Evolutionary conservation across 2,797 vertebrate genomes (phyloP), one percentile per base, ranked within the genome.

Genomic region (Phyllotis vaccarum): DNA sequence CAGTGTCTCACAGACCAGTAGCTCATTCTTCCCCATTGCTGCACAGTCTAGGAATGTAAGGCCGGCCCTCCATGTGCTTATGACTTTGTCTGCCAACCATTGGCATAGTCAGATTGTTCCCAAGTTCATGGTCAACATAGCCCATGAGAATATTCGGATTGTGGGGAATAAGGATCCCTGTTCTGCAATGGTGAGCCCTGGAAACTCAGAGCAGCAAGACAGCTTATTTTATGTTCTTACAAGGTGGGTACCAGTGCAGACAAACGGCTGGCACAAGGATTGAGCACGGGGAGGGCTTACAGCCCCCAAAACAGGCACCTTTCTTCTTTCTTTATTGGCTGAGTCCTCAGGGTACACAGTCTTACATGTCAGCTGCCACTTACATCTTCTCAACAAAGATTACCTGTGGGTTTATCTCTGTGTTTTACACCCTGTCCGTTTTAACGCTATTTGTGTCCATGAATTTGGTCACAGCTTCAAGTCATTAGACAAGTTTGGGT

Each of bases 141-240:
- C 16, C n/a, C n/a, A 43, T 14, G 49, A 16, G 58, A 66, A 40
- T 17, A 0, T n/a, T 29, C 0, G 5, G n/a, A 2, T 6, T 2
- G 5, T 31, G 74, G 74, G 43, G 43, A 74, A 27, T 74, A 11
- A 74, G 11, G 70, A 74, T 13, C 37, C 70, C 37, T 74, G 40
- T 27, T 76, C 49, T 49, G 43, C n/a, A 49, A 76, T 8, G 27
- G 21, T 29, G 43, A 76, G 29, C 43, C 29, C 74, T 49, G 16
- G 27, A 76, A 14, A 16, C 43, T 76, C 29, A 17, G 74, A 76
- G 27, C 14, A 76, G 74, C 29, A 49, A 76, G 29, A 46, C 46
- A 76, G 75, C 46, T 49, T 34, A 76, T 76, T 76, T 76, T 76
- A 76, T 31, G 46, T 19, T 49, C 46, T 52, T 49, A 27, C 16